phyloP scores from a whole-genome alignment of 2,888 invertebrate genomes.

The Octonoba sinensis region DNA sequence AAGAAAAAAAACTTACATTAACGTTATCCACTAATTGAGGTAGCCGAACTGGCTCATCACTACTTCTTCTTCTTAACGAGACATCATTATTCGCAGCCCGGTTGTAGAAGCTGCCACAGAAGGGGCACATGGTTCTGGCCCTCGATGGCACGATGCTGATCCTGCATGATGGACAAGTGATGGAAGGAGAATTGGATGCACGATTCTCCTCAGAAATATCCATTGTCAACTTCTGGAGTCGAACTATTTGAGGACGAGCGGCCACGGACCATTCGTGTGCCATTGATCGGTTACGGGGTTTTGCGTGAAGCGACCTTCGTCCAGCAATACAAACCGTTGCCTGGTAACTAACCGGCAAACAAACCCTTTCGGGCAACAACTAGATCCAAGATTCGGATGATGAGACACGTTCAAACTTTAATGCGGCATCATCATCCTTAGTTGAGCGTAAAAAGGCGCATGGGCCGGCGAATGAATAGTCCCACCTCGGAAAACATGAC shows the following conservation, averaged over 20 bases:
- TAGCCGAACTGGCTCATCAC: conserved; percentile 58
- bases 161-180: conserved; percentile 66
- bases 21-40: conserved; percentile 65
- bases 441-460: not conserved
- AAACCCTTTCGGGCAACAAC: conserved; percentile 32
- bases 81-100: conserved; percentile 61
- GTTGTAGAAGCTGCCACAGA: conserved; percentile 68
- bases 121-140: conserved; percentile 67
- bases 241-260: not conserved
- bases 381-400: conserved; percentile 25
- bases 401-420: conserved; percentile 10
- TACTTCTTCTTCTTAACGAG: conserved; percentile 53
- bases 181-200: conserved; percentile 15
- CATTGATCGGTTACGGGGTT: conserved; percentile 38
- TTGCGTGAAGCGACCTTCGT: conserved; percentile 35
- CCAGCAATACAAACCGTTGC: conserved; percentile 42
- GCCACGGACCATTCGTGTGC: not conserved
- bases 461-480: too few species aligned
- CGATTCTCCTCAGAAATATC: conserved; percentile 25
- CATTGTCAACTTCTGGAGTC: conserved; percentile 8
- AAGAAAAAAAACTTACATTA: conserved; percentile 28
- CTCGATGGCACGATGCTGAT: conserved; percentile 64
- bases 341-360: conserved; percentile 14
- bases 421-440: conserved; percentile 7
- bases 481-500: too few species aligned